Base-by-base conservation (phyloP, 2,888 invertebrate genomes). In the Desoria tigrina region DNA sequence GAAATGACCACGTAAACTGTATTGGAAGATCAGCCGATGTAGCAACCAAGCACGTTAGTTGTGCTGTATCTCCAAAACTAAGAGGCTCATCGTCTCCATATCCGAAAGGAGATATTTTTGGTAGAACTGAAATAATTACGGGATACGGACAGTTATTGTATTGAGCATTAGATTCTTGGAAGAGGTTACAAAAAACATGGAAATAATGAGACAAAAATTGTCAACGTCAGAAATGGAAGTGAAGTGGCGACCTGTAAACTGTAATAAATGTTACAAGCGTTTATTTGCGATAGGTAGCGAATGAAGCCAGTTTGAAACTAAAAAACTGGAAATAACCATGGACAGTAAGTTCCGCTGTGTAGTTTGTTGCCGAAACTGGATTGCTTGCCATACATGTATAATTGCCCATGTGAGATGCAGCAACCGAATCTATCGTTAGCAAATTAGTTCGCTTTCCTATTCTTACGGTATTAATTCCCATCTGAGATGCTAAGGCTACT, bases 1-100 rank as follows among this genome's bases (percentile, higher is more conserved):
- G 72, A 61, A 78, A 78, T 2, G 73, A 71, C 80, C 79, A 79
- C 27, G 74, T 76, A 72, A 78, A 77, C 66, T 69, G 77, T 63
- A 79, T 72, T 54, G 80, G 79, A n/a, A 71, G 65, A 70, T 79
- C 79, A 7, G 79, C 79, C 6, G 45, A 45, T 79, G 89, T 89
- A 78, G 85, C 85, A 72, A 86, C 83, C 74, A 85, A 83, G 26
- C 66, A 66, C 1, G 51, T 39, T 80, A 89, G 89, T 69, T 86
- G 84, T 65, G 87, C 87, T 82, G 87, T 86, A 77, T 89, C 88
- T 62, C 88, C 87, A 77, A 88, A 87, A 78, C 89, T 89, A n/a
- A 88, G 86, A 59, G 87, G 85, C 76, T 86, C 86, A 61, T 86
- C 86, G 66, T 85, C 86, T 78, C 87, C 86, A 11, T 32, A 32